Conservation (phyloP, 2,888 invertebrate species). For the Branchellion lobata region DNA sequence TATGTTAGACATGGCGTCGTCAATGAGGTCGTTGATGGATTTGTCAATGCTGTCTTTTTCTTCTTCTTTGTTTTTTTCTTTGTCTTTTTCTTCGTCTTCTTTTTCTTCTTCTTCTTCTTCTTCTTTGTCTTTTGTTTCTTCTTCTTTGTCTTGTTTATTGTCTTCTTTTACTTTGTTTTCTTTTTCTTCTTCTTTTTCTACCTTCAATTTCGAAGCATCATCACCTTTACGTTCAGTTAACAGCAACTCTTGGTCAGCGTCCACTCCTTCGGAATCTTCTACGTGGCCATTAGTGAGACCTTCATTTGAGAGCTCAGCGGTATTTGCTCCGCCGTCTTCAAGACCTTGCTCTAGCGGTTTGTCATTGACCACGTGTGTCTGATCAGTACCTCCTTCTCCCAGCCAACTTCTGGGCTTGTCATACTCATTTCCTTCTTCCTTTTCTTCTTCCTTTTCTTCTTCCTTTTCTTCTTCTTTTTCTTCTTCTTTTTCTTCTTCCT, state of each 20-base stretch:
- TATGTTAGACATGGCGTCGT: not conserved
- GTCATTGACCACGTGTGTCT: too few species aligned
- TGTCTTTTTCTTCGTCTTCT: not conserved
- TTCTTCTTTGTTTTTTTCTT: too few species aligned
- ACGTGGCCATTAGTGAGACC: too few species aligned
- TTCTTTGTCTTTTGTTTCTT: not conserved
- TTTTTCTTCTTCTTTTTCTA: too few species aligned
- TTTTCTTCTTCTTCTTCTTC: not conserved
- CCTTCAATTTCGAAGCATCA: too few species aligned
- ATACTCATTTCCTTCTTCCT: not conserved
- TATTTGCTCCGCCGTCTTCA: too few species aligned
- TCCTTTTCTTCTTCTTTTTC: not conserved
- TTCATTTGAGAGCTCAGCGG: too few species aligned
- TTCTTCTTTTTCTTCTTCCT: not conserved
- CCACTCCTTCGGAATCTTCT: too few species aligned
- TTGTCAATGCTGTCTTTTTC: not conserved
- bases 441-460: not conserved
- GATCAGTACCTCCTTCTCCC: too few species aligned
- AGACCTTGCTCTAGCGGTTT: too few species aligned
- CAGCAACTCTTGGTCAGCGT: too few species aligned
- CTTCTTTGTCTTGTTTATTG: not conserved
- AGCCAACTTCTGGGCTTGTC: constrained; percentile 12
- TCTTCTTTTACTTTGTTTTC: not conserved
- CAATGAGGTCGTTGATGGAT: constrained; percentile 8
- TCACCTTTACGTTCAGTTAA: too few species aligned